Evolutionary conservation across 2,888 invertebrate species (phyloP), one percentile per base, ranked within the genome.

Genomic region (Autographa pulchrina): DNA sequence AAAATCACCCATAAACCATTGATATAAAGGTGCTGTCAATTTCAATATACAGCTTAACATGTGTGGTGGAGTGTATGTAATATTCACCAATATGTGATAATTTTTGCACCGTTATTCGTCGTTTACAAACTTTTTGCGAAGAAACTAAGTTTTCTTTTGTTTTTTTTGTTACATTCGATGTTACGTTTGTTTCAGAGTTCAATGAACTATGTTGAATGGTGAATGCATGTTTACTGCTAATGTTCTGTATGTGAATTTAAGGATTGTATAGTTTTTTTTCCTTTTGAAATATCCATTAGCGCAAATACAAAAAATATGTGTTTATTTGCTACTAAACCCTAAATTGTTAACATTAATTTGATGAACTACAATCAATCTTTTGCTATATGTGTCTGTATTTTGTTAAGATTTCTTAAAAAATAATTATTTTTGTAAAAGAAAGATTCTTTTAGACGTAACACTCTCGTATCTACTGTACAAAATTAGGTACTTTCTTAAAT

Each of bases 21-120:
- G 16, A 48, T 0, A 48, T 48, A n/a, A n/a, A 48, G 48, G 8
- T n/a, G n/a, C 48, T 48, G n/a, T n/a, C 1, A 7, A n/a, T n/a
- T 1, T n/a, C 7, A n/a, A 48, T n/a, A n/a, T 11, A 16, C 7
- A 6, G 7, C 16, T 5, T 2, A 43, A 48, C n/a, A 6, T 48
- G n/a, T 48, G 48, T n/a, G n/a, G n/a, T n/a, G n/a, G 16, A 72
- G 38, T 77, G 65, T 75, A 68, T 62, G 63, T 54, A 48, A 31
- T 13, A 43, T 60, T 38, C 63, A 71, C 64, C 76, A 76, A 70
- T 18, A 76, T 74, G 81, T 76, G 83, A 72, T 80, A 80, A 82
- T 70, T 82, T 69, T 8, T 16, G 11, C 41, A 71, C 81, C 81
- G 80, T 82, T 82, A 82, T 43, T 54, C 68, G 64, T 41, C 20